Base-by-base conservation (phyloP, 2,797 vertebrate species). In the Pseudochromis fuscus region DNA sequence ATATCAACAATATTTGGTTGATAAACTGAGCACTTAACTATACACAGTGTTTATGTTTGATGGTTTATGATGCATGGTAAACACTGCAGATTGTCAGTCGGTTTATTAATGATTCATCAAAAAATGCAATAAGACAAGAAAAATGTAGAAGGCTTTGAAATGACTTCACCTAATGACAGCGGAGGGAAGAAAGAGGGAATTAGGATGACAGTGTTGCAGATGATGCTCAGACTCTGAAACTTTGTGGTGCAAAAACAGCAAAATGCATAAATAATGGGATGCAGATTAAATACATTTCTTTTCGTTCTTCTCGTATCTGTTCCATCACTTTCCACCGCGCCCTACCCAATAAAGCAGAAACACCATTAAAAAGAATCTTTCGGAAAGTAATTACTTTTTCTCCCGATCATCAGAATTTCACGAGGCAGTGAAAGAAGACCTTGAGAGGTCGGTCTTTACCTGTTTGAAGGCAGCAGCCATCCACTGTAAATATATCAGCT, bases 331-430 rank as follows among this genome's bases (percentile, higher is more conserved):
- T 53, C 68, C 44, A 50, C 37, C 45, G 72, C 31, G 57, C 52
- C 31, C 31, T 65, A 46, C 40, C 45, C 77, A 61, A 15, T 75
- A 79, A 82, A 83, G 63, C 56, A 70, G 72, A 82, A 81, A 77
- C 37, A 35, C 63, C 56, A 70, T 67, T 73, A 62, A 67, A n/a
- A 81, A 71, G 52, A 68, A 66, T 67, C 52, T 65, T 50, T 68
- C 45, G 37, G 18, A 67, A 76, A 61, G 70, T 73, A 69, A 77
- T 78, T 67, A 79, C 46, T 67, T 84, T 81, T 80, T 65, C 42
- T 56, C 42, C 60, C 50, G 45, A 75, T 80, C 24, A 45, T 52
- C 64, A 57, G 58, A 56, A 59, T 46, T 75, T 74, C 59, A 63
- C 13, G 5, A 52, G 25, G 42, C 66, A 62, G 50, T 48, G 50